These are phyloP conservation scores for Standfussiana lucernea DNA, from an alignment of 2,888 invertebrate genomes.

Conservation along the genomic window DNA sequence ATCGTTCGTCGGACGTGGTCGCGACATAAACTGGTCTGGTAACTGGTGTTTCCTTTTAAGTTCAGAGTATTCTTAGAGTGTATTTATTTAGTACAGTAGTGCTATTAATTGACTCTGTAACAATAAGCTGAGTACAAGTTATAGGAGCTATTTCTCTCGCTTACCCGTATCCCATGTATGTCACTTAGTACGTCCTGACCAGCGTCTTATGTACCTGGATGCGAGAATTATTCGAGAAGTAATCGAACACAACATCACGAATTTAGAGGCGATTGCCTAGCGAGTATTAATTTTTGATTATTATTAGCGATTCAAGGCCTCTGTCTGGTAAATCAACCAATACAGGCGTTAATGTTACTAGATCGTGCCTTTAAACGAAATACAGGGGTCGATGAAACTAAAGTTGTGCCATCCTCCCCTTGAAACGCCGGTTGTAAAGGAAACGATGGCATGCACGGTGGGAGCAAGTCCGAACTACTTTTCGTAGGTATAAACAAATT, in stretches of 20 bases:
- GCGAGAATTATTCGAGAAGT: neutral
- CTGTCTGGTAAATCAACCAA: neutral
- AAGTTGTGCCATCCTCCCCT: neutral
- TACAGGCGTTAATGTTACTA: neutral
- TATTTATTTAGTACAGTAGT: too few relatives aligned
- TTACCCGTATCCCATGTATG: too few relatives aligned
- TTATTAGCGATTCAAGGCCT: neutral
- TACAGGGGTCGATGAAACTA: neutral
- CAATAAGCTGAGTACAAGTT: too few relatives aligned
- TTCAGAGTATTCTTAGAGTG: too few relatives aligned
- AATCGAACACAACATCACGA: neutral
- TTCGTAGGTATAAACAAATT: neutral
- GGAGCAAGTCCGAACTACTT: neutral
- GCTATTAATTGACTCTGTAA: too few relatives aligned
- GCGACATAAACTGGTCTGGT: too few relatives aligned
- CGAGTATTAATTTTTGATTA: neutral
- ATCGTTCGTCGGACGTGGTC: too few relatives aligned
- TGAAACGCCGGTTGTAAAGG: neutral
- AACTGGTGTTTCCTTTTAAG: too few relatives aligned
- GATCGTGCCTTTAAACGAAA: neutral
- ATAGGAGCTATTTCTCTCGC: too few relatives aligned
- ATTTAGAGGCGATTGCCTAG: neutral
- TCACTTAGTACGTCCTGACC: too few relatives aligned
- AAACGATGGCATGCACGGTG: neutral
- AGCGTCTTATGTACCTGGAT: too few relatives aligned